Conservation (phyloP, 2,797 vertebrate genomes). For the Anableps anableps region DNA sequence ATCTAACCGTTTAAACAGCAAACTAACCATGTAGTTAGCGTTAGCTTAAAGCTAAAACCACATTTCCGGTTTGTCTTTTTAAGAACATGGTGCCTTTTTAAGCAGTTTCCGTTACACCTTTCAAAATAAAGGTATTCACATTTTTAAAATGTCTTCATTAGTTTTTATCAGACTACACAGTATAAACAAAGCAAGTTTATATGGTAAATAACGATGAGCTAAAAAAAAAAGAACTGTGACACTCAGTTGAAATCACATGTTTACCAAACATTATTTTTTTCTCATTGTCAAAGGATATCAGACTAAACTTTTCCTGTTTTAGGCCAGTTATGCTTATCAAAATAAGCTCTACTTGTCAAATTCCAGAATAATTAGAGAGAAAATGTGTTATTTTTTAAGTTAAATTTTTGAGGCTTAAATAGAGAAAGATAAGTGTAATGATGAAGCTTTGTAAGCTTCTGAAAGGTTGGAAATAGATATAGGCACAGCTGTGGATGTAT, state of each 20-base stretch:
- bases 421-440: neutral
- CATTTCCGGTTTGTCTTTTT: conserved; percentile 42
- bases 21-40: conserved; percentile 5
- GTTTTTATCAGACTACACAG: neutral
- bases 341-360: neutral
- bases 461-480: too few relatives aligned
- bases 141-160: neutral
- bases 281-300: neutral
- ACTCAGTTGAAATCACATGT: neutral
- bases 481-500: too few relatives aligned
- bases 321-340: neutral
- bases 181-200: neutral
- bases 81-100: neutral
- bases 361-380: neutral
- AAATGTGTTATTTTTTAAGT: neutral
- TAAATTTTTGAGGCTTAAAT: neutral
- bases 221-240: neutral
- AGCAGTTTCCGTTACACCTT: neutral
- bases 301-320: neutral
- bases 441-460: neutral
- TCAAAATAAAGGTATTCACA: conserved; percentile 22
- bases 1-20: conserved; percentile 4
- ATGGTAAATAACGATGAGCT: neutral
- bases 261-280: neutral
- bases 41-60: conserved; percentile 12